Evolutionary conservation across 2,113 vertebrate genomes (phyloP), one percentile per base, ranked within the genome.

Genomic region (Pithys albifrons): DNA sequence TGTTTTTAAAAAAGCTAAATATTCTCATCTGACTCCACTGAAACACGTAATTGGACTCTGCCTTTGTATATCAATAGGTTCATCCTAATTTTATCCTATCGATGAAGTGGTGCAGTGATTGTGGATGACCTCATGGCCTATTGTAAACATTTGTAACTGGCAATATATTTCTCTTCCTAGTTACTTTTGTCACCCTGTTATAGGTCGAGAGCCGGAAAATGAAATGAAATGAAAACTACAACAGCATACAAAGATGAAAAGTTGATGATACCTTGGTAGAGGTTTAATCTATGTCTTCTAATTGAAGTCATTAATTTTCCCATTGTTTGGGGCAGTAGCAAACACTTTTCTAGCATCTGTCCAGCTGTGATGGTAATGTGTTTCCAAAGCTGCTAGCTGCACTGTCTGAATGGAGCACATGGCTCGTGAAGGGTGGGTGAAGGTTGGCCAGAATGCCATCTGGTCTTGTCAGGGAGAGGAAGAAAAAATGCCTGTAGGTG

Each of bases 391-490:
- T 88, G 37, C 46, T 82, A 52, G 33, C 19, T 73, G 39, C 35
- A 22, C 12, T 64, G 37, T 28, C 72, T 67, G 78, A 41, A 62
- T 16, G 1, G 2, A 90, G 52, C 19, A 17, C 39, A 16, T 59
- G 71, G 55, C 43, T 90, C 0, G 2, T 95, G 91, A 94, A 96
- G 81, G 91, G 11, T 96, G 87, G 25, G 33, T 0, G 1, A 93
- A 93, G 85, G 89, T 70, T 91, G 81, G 39, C 78, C 94, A 64
- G 33, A 48, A 76, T 59, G 69, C 41, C 88, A 90, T 93, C 90
- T 96, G 88, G 33, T 70, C 59, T 59, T 90, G 55, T 86, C 88
- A 85, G 57, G 33, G 33, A 83, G 46, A 94, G 52, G 39, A 46
- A 64, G 29, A 15, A 64, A 91, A 93, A 94, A 48, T 0, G 17